A percentile compares a stretch with the other conserved stretches of the same genome.
These are phyloP conservation scores for Percopsis omiscomaycus DNA, from an alignment of 2,797 vertebrate genomes.

Conservation along the genomic window DNA sequence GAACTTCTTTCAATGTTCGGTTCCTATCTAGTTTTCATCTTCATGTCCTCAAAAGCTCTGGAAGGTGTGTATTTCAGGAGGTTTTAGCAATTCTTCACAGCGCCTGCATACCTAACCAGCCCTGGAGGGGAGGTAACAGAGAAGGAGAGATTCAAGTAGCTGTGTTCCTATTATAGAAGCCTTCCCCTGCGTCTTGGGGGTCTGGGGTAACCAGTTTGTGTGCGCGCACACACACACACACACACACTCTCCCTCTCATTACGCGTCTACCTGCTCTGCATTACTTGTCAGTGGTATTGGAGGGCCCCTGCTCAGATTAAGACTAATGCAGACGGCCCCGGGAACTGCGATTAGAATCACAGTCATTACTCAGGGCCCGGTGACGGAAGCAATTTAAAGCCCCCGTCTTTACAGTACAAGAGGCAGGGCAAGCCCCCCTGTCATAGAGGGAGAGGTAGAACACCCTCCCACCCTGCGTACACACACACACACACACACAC, in stretches of 20 bases:
- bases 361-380: slow-evolving; percentile 84
- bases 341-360: slow-evolving; percentile 87
- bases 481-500: slow-evolving; percentile 12
- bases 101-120: slow-evolving; percentile 73
- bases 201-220: slow-evolving; percentile 55
- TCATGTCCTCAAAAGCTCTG: slow-evolving; percentile 62
- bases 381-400: slow-evolving; percentile 86
- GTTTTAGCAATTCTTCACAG: slow-evolving; percentile 67
- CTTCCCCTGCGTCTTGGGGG: slow-evolving; percentile 72
- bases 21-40: slow-evolving; percentile 31
- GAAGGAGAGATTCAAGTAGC: slow-evolving; percentile 52
- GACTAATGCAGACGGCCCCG: slow-evolving; percentile 84
- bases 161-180: slow-evolving; percentile 68
- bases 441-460: slow-evolving; percentile 59
- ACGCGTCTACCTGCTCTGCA: slow-evolving; percentile 80
- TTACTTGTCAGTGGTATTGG: slow-evolving; percentile 80
- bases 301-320: slow-evolving; percentile 80
- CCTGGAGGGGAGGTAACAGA: slow-evolving; percentile 64
- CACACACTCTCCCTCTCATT: slow-evolving; percentile 68
- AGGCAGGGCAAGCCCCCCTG: slow-evolving; percentile 81
- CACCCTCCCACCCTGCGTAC: slow-evolving; percentile 23
- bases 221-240: too few species aligned
- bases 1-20: slow-evolving; percentile 10
- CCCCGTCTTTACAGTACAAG: slow-evolving; percentile 83
- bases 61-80: slow-evolving; percentile 38